Percentiles rank a stretch among this genome's conserved stretches.
Conservation (phyloP, 2,113 vertebrate genomes). For the Rhinogobius similis region DNA sequence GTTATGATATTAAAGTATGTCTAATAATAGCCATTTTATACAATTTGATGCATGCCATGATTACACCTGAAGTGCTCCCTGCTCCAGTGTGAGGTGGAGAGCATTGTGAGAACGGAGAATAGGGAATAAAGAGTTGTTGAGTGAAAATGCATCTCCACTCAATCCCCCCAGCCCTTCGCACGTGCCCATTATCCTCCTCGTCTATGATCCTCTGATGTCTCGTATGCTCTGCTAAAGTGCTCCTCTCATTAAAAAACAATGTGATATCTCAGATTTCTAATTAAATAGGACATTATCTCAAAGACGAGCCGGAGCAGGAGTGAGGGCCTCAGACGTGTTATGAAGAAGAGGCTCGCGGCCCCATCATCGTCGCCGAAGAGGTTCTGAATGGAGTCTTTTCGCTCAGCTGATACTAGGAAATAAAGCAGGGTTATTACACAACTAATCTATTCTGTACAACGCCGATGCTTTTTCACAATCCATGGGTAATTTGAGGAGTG, state of each 20-base stretch:
- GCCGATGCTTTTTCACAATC: conserved; percentile 63
- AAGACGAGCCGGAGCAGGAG: conserved; percentile 77
- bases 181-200: conserved; percentile 67
- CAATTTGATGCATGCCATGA: conserved; percentile 26
- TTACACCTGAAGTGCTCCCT: conserved; percentile 47
- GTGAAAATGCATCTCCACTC: conserved; percentile 58
- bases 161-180: conserved; percentile 60
- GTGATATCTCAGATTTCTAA: conserved; percentile 84
- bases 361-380: conserved; percentile 76
- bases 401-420: conserved; percentile 79
- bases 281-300: conserved; percentile 93
- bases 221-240: conserved; percentile 68
- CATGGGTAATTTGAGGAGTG: conserved; percentile 66
- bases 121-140: conserved; percentile 63
- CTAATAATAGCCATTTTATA: conserved; percentile 30
- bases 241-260: conserved; percentile 81
- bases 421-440: conserved; percentile 78
- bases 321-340: conserved; percentile 82
- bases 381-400: conserved; percentile 83
- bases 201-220: conserved; percentile 69
- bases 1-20: conserved; percentile 26
- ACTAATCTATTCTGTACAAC: conserved; percentile 77
- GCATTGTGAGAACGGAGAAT: conserved; percentile 54
- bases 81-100: conserved; percentile 48
- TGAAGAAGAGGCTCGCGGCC: conserved; percentile 81